Conservation (phyloP, 1,140 invertebrate species). For the Vollenhovia emeryi region DNA sequence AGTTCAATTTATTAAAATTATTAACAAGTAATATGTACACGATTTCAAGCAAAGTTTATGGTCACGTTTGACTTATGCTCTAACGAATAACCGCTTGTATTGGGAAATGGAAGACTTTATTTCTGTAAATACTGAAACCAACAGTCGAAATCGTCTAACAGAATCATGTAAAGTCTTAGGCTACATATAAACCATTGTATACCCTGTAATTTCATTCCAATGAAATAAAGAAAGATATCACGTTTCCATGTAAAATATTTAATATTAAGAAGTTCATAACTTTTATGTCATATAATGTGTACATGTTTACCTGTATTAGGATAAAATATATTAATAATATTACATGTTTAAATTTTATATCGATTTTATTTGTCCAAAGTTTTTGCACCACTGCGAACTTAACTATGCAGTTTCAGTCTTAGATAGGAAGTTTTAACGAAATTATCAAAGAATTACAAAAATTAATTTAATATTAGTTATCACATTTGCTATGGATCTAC, state of each 20-base stretch:
- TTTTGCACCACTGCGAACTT: constrained; percentile 49
- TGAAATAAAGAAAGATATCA: constrained; percentile 80
- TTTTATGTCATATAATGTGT: constrained; percentile 25
- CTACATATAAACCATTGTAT: constrained; percentile 76
- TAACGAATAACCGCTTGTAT: constrained; percentile 50
- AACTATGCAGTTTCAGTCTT: constrained; percentile 74
- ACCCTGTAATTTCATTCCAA: constrained; percentile 82
- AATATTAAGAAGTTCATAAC: constrained; percentile 20
- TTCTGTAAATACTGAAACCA: constrained; percentile 79
- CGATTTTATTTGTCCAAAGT: constrained; percentile 68
- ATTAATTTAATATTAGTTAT: constrained; percentile 42
- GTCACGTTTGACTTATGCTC: constrained; percentile 55
- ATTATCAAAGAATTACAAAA: constrained; percentile 39
- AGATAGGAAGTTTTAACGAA: constrained; percentile 37
- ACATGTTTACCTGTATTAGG: constrained; percentile 19
- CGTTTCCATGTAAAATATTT: constrained; percentile 66
- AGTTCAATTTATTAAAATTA: neutral
- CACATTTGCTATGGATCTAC: neutral
- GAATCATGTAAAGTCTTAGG: constrained; percentile 77
- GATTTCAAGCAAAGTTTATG: constrained; percentile 65
- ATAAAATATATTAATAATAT: constrained; percentile 9
- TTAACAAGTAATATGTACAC: constrained; percentile 40
- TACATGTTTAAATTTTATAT: constrained; percentile 37
- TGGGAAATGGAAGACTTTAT: constrained; percentile 43
- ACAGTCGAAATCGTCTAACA: constrained; percentile 66